These are phyloP conservation scores for Phenganax subtilis DNA, from an alignment of 92 coral and sea anemone species.

Conservation along the genomic window DNA sequence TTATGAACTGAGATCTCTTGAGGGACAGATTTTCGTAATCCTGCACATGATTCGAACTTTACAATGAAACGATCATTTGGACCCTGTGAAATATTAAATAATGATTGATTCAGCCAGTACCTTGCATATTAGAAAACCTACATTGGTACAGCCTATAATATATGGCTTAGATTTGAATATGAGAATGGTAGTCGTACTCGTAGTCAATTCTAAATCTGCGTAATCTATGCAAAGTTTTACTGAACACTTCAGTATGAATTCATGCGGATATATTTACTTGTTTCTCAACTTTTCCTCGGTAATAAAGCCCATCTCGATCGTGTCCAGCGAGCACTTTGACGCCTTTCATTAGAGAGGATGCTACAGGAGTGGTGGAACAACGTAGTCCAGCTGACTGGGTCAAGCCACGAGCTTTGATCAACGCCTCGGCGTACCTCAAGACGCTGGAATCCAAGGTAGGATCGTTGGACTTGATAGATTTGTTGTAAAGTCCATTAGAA, in stretches of 20 bases:
- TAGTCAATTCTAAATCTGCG: too few species aligned
- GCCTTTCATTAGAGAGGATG: slow-evolving; percentile 85
- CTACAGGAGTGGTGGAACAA: slow-evolving; percentile 61
- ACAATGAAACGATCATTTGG: slow-evolving; percentile 67
- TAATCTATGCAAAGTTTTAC: too few species aligned
- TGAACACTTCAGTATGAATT: too few species aligned
- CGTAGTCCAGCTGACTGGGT: slow-evolving; percentile 50
- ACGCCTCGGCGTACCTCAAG: slow-evolving; percentile 87
- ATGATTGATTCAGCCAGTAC: too few species aligned
- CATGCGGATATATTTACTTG: slow-evolving; percentile 52
- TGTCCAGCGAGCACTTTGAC: slow-evolving; percentile 70
- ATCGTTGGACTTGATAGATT: slow-evolving; percentile 52
- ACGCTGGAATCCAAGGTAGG: slow-evolving; percentile 56
- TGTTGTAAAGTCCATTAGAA: slow-evolving; percentile 54
- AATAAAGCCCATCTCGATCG: slow-evolving; percentile 85
- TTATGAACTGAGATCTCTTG: slow-evolving; percentile 76
- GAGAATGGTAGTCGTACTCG: too few species aligned
- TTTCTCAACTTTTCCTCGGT: slow-evolving; percentile 72
- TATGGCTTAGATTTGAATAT: not conserved
- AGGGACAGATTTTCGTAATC: slow-evolving; percentile 65
- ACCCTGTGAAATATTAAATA: slow-evolving; percentile 44
- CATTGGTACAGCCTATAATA: not conserved
- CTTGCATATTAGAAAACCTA: too few species aligned
- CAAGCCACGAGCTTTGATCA: slow-evolving; percentile 84
- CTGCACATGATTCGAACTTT: slow-evolving; percentile 80